Base-by-base conservation (phyloP, 2,888 invertebrate species). In the Meta bourneti region DNA sequence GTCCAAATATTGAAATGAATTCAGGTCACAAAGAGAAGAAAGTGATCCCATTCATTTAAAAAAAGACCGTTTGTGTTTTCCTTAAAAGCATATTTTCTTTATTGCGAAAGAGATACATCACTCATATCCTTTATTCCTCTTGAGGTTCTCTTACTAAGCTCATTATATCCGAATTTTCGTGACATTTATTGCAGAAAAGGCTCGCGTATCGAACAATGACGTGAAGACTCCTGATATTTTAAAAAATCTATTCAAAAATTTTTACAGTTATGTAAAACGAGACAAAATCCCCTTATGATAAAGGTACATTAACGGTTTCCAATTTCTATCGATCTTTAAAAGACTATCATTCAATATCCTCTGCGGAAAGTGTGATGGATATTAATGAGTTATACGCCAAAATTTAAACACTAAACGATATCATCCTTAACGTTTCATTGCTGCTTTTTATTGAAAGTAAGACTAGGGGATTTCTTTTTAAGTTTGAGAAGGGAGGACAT, bases 291-390 rank as follows among this genome's bases (percentile, higher is more conserved):
- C 13, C 11, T 61, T 61, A 5, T 61, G 61, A 7, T 9, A 61
- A 61, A 61, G 11, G 61, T 61, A 61, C 16, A 34, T 11, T 79
- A 79, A 79, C 52, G 78, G 78, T 79, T 79, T 79, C 79, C 79
- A 61, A 79, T 79, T 19, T 61, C 20, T 20, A 79, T 79, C 61
- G 34, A 79, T 79, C 34, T 79, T 11, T 20, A 79, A 61, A 61
- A 61, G 61, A 16, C 16, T 16, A 54, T 16, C 61, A 61, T 79
- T 61, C 61, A 79, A 79, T 79, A 79, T 79, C 61, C 79, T 54
- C 61, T 79, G 61, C 19, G 8, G 52, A n/a, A 51, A 49, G 7
- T 13, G 9, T 77, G 77, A 77, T 19, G 78, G n/a, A 34, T 61
- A 61, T 79, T 61, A 61, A 79, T 79, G 79, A 54, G 61, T 9